Evolutionary conservation across 2,888 invertebrate genomes (phyloP).

Genomic region (Aleiodes alternator): DNA sequence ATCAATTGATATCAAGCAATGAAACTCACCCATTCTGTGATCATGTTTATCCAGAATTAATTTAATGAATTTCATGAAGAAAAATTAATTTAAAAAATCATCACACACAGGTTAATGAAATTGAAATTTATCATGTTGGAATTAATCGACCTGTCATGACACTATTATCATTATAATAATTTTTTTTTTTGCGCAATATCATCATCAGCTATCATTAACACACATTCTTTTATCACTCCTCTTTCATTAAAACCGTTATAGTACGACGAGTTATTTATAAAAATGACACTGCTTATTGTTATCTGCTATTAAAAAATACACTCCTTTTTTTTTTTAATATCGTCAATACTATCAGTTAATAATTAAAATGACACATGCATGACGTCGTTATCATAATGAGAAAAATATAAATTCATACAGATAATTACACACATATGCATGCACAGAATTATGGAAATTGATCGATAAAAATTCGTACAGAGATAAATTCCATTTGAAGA

Average conservation of each 20-base stretch:
- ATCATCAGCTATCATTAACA: slow-evolving; percentile 30
- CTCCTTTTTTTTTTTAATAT: neutral
- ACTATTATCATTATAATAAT: neutral
- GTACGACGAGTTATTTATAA: slow-evolving; percentile 52
- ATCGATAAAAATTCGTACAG: slow-evolving; percentile 12
- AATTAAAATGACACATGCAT: slow-evolving; percentile 29
- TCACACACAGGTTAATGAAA: slow-evolving; percentile 26
- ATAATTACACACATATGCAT: too few species aligned
- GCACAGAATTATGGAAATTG: slow-evolving; percentile 23
- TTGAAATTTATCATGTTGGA: slow-evolving; percentile 4
- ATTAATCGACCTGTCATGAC: slow-evolving; percentile 15
- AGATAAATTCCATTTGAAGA: neutral
- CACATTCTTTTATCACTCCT: slow-evolving; percentile 2
- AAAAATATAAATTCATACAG: neutral
- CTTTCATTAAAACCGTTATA: slow-evolving; percentile 10
- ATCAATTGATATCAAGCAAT: slow-evolving; percentile 13
- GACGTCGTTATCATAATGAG: neutral
- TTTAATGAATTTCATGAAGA: slow-evolving; percentile 27
- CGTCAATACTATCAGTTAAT: slow-evolving; percentile 14
- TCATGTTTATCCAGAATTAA: slow-evolving; percentile 61
- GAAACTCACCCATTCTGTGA: slow-evolving; percentile 72
- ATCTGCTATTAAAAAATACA: slow-evolving; percentile 5
- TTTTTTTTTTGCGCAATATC: slow-evolving; percentile 7
- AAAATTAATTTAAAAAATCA: slow-evolving; percentile 19
- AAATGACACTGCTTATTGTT: slow-evolving; percentile 48